Base-by-base conservation (phyloP, 2,113 vertebrate genomes). In the Kryptolebias marmoratus region DNA sequence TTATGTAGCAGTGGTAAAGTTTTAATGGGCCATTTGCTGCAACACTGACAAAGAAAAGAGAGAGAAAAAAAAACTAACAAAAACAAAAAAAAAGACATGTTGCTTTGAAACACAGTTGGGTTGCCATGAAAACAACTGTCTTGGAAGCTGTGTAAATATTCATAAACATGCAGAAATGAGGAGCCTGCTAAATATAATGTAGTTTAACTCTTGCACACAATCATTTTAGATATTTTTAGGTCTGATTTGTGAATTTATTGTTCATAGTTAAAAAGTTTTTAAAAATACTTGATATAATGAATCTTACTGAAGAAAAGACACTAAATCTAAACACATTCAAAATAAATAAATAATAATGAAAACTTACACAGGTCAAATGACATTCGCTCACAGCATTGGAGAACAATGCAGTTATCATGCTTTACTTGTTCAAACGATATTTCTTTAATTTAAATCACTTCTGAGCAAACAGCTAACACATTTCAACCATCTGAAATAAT, bases 21-120 rank as follows among this genome's bases (percentile, higher is more conserved):
- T 89, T 82, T 85, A 88, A 86, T 85, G 77, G 83, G 30, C 36
- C 39, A n/a, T 86, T 76, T 82, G 14, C 71, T 22, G 49, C 0
- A 9, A 64, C 62, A 58, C 50, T 52, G 71, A 80, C 28, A 70
- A 67, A 60, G 22, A 22, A 32, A 57, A 63, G 49, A 28, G 39
- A 31, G 27, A 58, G 71, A 52, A 42, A 52, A 55, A 45, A 36
- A 39, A 42, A 9, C 0, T 1, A 31, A 18, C 4, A 58, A 58
- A 57, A 42, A 39, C 18, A 7, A 8, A n/a, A 7, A 10, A 2
- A 1, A 42, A 70, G 68, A 53, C 31, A 48, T 45, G 12, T 59
- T 16, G 50, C 60, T 83, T 75, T 57, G 4, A n/a, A 74, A 13
- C 59, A 71, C 54, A 69, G 63, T 53, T 11, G 11, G 42, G 67